Conservation (phyloP, 2,113 vertebrate species). For the Agelaius phoeniceus region DNA sequence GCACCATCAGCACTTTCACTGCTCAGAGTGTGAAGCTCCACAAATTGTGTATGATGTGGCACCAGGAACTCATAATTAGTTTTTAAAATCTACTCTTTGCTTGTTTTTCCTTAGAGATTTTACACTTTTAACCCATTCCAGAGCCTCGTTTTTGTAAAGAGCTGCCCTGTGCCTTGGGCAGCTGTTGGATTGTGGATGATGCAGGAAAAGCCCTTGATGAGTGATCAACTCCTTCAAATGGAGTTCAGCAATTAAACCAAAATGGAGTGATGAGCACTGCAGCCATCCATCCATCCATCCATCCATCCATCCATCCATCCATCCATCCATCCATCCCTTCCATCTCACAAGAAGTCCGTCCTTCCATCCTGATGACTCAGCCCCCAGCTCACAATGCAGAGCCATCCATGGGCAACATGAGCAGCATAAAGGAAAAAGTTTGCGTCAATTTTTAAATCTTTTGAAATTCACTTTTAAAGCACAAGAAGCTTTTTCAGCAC, state of each 20-base stretch:
- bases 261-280: conserved; percentile 35
- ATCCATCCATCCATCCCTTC: background rate
- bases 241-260: conserved; percentile 59
- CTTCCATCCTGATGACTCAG: conserved; percentile 45
- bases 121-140: rapidly evolving
- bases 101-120: background rate
- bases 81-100: background rate
- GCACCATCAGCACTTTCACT: background rate
- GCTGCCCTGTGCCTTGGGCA: rapidly evolving
- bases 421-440: background rate
- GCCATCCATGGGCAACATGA: background rate
- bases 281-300: background rate
- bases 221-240: conserved; percentile 7
- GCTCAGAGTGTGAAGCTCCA: background rate
- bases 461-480: background rate
- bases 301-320: background rate
- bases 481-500: background rate
- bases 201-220: background rate
- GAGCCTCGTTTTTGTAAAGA: rapidly evolving
- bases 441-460: background rate
- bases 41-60: background rate
- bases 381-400: background rate
- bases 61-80: background rate
- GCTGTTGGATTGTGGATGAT: background rate
- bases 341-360: background rate